Conservation (phyloP, 2,113 vertebrate genomes). For the Centropus unirufus region DNA sequence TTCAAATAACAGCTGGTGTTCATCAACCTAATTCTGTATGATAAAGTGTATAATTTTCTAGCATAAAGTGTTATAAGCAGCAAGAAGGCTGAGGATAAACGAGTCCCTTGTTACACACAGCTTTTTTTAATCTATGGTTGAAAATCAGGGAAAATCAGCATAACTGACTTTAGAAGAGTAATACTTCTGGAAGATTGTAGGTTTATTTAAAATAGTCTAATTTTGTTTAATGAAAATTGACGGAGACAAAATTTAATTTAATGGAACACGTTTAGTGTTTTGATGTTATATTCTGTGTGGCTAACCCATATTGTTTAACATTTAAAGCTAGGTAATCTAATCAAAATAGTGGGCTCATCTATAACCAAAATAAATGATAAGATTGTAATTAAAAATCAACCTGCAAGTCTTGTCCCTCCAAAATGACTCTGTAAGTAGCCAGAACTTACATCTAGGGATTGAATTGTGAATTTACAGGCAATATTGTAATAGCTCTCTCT, state of each 20-base stretch:
- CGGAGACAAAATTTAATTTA: not conserved
- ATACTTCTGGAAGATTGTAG: not conserved
- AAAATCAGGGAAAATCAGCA: not conserved
- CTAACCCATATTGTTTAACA: not conserved
- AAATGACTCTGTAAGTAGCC: not conserved
- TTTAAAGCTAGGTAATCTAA: not conserved
- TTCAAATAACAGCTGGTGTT: not conserved
- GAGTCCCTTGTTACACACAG: not conserved
- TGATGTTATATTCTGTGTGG: not conserved
- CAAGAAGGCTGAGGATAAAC: not conserved
- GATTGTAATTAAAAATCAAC: not conserved
- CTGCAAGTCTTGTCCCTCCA: not conserved
- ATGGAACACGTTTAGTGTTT: not conserved
- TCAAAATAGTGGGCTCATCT: not conserved
- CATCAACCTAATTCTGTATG: not conserved
- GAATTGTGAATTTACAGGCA: not conserved
- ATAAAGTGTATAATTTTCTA: not conserved
- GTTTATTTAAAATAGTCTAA: not conserved
- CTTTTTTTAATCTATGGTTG: not conserved
- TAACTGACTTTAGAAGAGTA: not conserved
- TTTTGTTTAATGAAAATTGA: not conserved
- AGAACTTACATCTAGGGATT: not conserved
- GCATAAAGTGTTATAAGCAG: not conserved
- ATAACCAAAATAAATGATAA: not conserved
- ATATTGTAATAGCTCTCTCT: not conserved